These are phyloP conservation scores for Gila robusta DNA, from an alignment of 2,797 vertebrate species.

Conservation along the genomic window DNA sequence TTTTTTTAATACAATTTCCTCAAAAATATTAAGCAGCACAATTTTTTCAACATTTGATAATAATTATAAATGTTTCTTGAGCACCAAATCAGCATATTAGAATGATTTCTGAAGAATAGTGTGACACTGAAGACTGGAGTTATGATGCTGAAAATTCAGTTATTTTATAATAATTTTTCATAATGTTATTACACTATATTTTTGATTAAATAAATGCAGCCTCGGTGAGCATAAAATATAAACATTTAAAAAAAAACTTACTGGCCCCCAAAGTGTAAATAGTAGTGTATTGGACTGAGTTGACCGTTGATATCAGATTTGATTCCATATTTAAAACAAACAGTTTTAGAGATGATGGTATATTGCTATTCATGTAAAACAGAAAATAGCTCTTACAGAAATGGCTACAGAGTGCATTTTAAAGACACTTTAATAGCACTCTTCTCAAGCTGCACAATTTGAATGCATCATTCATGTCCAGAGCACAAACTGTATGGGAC, in stretches of 20 bases:
- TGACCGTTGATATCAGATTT: no score
- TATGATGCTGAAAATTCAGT: no score
- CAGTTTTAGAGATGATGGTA: not conserved
- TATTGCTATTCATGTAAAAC: not conserved
- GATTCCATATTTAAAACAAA: not conserved
- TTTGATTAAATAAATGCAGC: not conserved
- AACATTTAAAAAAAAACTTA: not conserved
- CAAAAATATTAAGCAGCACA: no score
- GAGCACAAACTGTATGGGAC: not conserved
- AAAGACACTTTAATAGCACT: not conserved
- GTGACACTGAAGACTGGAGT: no score
- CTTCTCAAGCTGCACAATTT: constrained; percentile 5
- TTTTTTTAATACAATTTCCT: no score
- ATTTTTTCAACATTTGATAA: no score
- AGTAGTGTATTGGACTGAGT: not conserved
- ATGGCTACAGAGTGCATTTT: not conserved
- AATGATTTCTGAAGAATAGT: no score
- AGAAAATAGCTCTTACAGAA: not conserved
- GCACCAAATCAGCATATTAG: no score
- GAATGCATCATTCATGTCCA: not conserved
- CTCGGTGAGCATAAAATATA: not conserved
- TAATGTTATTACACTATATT: not conserved
- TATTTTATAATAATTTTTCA: not conserved
- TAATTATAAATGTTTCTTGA: no score
- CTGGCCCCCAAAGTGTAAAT: not conserved